Evolutionary conservation across 1,140 invertebrate genomes (phyloP), one percentile per base, ranked within the genome.

Genomic region (Atta cephalotes): DNA sequence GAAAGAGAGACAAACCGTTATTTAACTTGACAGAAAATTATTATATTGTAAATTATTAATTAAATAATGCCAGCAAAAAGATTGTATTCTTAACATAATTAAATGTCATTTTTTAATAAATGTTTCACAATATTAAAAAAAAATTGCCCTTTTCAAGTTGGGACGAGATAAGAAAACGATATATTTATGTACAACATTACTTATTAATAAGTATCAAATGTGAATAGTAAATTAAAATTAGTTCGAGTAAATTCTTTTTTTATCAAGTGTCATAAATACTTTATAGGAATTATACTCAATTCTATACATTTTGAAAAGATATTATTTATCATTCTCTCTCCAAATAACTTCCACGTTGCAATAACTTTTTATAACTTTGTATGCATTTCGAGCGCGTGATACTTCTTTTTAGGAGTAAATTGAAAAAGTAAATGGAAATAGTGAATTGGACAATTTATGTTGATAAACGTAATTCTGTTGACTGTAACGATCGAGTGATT

Each of bases 401-500:
- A 49, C 25, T 82, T 60, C 66, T 45, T 25, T 82, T 72, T 49
- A 18, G 10, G 28, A 12, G 21, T 14, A 21, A 62, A 7, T 53
- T 21, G 12, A 21, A 16, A 9, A 14, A 45, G 60, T 31, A 21
- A 78, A 78, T 63, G 63, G 58, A 31, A 68, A 39, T 31, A 39
- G 63, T 45, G 10, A 21, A 82, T 82, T 49, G 53, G 18, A 82
- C 39, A 82, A 82, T 82, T 82, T 72, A 62, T 82, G 72, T 56
- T 62, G 53, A 82, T 82, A 56, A 82, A 72, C 68, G 68, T 25
- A 71, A 51, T 82, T 35, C 18, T 65, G 35, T 62, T 70, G 68
- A 74, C 18, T 74, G 53, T 60, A 60, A 82, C 39, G 53, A 45
- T n/a, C 16, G 53, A 72, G 25, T 49, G 53, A 82, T 82, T 82